Percentiles rank a stretch among this genome's conserved stretches.
phyloP scores from a whole-genome alignment of 1,140 invertebrate genomes.

The Drosophila sp. region DNA sequence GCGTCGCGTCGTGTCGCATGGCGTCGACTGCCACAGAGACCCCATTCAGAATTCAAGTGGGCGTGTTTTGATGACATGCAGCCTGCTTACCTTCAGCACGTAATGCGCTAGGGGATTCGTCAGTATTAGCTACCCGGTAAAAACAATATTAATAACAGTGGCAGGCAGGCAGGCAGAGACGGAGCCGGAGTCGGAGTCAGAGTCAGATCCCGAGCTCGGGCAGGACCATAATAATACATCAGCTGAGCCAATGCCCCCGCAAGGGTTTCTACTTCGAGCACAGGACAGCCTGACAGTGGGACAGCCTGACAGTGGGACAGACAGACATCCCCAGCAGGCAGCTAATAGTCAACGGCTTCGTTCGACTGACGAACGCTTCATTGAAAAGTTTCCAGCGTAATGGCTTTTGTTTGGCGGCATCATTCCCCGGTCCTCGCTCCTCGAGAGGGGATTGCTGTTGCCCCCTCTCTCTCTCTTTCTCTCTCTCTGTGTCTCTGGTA shows the following conservation, averaged over 20 bases:
- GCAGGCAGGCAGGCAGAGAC: conserved; percentile 21
- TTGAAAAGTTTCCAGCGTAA: conserved; percentile 82
- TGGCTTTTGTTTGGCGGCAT: conserved; percentile 77
- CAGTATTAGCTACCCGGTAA: conserved; percentile 76
- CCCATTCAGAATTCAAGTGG: conserved; percentile 80
- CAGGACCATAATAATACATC: conserved; percentile 79
- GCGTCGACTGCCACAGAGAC: conserved; percentile 1
- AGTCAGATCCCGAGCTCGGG: conserved; percentile 29
- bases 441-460: conserved; percentile 3
- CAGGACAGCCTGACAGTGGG: conserved; percentile 17
- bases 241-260: conserved; percentile 78
- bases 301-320: conserved; percentile 8
- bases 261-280: conserved; percentile 63
- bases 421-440: conserved; percentile 21
- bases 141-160: conserved; percentile 82
- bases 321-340: conserved; percentile 48
- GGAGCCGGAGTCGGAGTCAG: not conserved
- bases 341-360: conserved; percentile 56
- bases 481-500: no score
- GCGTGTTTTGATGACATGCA: conserved; percentile 81
- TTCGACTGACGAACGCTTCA: conserved; percentile 69
- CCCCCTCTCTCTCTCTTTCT: no score
- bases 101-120: conserved; percentile 80
- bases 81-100: conserved; percentile 80
- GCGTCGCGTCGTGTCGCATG: no score